phyloP scores from a whole-genome alignment of 2,888 invertebrate genomes.

The Dorcus hopei region DNA sequence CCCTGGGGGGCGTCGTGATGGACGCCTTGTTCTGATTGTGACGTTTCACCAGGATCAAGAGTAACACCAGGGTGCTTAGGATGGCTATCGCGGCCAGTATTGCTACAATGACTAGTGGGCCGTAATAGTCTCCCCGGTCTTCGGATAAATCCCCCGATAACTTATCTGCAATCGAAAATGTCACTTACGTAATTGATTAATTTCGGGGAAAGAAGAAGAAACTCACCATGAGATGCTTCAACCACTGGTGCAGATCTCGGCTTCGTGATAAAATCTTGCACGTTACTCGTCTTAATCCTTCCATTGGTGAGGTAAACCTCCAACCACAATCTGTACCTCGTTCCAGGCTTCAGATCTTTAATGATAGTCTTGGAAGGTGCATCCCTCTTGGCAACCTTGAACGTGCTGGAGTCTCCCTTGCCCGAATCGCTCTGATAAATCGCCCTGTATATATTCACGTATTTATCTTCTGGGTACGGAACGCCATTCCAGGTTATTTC shows the following conservation, averaged over 20 bases:
- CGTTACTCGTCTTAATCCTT: slow-evolving; percentile 85
- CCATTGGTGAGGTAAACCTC: slow-evolving; percentile 89
- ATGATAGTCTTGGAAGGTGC: slow-evolving; percentile 65
- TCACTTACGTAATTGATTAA: neutral
- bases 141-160: slow-evolving; percentile 54
- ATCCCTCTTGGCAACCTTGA: slow-evolving; percentile 72
- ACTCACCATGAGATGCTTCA: slow-evolving; percentile 53
- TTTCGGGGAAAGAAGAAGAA: neutral
- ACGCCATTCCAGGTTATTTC: slow-evolving; percentile 82
- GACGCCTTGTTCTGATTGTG: slow-evolving; percentile 69
- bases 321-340: slow-evolving; percentile 83
- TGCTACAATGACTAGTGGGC: slow-evolving; percentile 82
- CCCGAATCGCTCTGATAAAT: slow-evolving; percentile 75
- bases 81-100: slow-evolving; percentile 84
- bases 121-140: slow-evolving; percentile 76
- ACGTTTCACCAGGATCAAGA: slow-evolving; percentile 76
- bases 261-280: slow-evolving; percentile 83
- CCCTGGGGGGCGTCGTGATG: slow-evolving; percentile 73
- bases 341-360: slow-evolving; percentile 70
- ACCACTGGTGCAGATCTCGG: slow-evolving; percentile 58
- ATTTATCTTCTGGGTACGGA: slow-evolving; percentile 85
- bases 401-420: slow-evolving; percentile 69
- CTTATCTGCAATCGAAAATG: slow-evolving; percentile 35
- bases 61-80: slow-evolving; percentile 73
- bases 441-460: slow-evolving; percentile 83